A percentile compares a stretch with the other conserved stretches of the same genome.
phyloP scores from a whole-genome alignment of 2,888 invertebrate species.

The Drosophila borborema region DNA sequence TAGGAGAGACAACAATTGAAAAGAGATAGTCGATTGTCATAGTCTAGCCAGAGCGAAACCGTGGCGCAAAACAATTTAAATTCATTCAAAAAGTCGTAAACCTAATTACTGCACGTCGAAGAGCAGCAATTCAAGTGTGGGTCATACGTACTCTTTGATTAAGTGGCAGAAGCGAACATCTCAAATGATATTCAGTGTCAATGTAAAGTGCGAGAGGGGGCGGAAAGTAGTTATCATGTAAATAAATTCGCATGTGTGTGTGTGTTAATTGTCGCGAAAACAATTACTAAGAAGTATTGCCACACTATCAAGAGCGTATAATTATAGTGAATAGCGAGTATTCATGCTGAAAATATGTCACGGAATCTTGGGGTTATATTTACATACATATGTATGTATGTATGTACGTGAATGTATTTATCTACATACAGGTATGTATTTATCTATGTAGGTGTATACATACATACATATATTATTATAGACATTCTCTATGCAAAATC shows the following conservation, averaged over 20 bases:
- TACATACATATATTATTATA: neutral
- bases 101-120: constrained; percentile 59
- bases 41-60: constrained; percentile 8
- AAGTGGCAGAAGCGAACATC: constrained; percentile 24
- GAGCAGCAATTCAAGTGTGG: constrained; percentile 27
- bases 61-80: constrained; percentile 69
- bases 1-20: constrained; percentile 5
- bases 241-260: neutral
- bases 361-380: neutral
- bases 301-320: constrained; percentile 9
- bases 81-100: constrained; percentile 69
- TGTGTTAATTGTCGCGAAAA: constrained; percentile 12
- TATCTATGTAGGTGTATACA: too few species aligned
- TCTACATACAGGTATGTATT: too few species aligned
- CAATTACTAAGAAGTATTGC: constrained; percentile 28
- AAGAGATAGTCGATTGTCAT: constrained; percentile 11
- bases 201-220: constrained; percentile 22
- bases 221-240: constrained; percentile 8
- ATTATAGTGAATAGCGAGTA: constrained; percentile 22
- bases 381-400: neutral
- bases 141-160: constrained; percentile 8
- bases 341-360: constrained; percentile 22
- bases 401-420: neutral
- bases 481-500: neutral
- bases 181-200: constrained; percentile 72